Evolutionary conservation across 1,140 invertebrate species (phyloP).

Genomic region (Ceratina calcarata): DNA sequence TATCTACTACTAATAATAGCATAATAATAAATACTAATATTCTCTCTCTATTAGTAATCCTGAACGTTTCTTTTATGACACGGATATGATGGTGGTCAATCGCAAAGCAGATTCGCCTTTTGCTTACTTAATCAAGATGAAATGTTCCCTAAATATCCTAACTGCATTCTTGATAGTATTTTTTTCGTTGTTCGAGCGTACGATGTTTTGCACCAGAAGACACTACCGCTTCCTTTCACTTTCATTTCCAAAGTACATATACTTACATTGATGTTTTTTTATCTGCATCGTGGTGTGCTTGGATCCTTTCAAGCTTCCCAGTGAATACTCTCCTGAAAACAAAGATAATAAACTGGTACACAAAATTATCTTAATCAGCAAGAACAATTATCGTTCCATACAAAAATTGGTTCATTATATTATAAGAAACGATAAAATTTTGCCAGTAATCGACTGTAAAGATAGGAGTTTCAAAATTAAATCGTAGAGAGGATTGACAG

Average conservation of each 20-base stretch:
- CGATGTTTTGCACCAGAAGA: conserved; percentile 46
- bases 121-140: conserved; percentile 18
- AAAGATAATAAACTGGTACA: not conserved
- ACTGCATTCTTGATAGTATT: conserved; percentile 28
- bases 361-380: not conserved
- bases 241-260: conserved; percentile 36
- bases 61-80: conserved; percentile 35
- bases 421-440: too few relatives aligned
- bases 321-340: conserved; percentile 34
- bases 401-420: too few relatives aligned
- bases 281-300: conserved; percentile 57
- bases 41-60: conserved; percentile 1
- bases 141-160: not conserved
- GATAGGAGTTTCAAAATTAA: not conserved
- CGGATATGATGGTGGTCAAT: conserved; percentile 14
- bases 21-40: too few relatives aligned
- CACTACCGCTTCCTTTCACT: conserved; percentile 60
- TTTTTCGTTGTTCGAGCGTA: conserved; percentile 43
- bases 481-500: conserved; percentile 38
- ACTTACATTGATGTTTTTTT: conserved; percentile 46
- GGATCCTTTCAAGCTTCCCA: conserved; percentile 25
- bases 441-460: not conserved
- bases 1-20: too few relatives aligned
- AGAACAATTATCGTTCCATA: not conserved
- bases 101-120: conserved; percentile 23